These are phyloP conservation scores for Anser cygnoides DNA, from an alignment of 2,113 vertebrate genomes.

Conservation along the genomic window DNA sequence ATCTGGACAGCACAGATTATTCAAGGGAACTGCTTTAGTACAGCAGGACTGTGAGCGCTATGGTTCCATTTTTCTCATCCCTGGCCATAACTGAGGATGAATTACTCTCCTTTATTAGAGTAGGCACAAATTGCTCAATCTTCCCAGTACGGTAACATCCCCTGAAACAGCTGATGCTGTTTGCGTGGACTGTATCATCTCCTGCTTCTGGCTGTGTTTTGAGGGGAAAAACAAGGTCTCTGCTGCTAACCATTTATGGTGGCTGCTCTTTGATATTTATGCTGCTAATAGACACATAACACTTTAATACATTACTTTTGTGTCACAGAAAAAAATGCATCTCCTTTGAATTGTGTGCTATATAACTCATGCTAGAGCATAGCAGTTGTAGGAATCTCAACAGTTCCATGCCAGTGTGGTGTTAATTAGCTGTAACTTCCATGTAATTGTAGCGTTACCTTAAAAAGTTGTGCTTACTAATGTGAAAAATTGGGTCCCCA, in stretches of 20 bases:
- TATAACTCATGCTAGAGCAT: not conserved
- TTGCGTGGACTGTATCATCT: not conserved
- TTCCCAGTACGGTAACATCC: not conserved
- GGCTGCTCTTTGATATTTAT: slow-evolving; percentile 37
- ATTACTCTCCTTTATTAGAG: not conserved
- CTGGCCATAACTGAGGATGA: not conserved
- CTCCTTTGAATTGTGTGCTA: not conserved
- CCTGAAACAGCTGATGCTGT: not conserved
- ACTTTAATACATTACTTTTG: not conserved
- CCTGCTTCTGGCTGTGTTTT: not conserved
- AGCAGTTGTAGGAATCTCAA: not conserved
- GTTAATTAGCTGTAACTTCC: not conserved
- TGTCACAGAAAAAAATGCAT: not conserved
- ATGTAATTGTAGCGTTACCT: not conserved
- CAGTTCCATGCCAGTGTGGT: not conserved
- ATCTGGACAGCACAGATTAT: not conserved
- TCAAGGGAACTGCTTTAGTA: not conserved
- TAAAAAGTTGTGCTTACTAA: not conserved
- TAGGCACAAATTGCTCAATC: not conserved
- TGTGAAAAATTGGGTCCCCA: not conserved
- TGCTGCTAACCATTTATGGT: not conserved
- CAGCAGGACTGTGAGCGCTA: not conserved
- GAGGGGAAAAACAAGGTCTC: not conserved
- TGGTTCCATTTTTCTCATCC: not conserved
- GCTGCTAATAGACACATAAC: slow-evolving; percentile 40